Conservation (phyloP, 2,888 invertebrate species). For the Tolmerus cingulatus region DNA sequence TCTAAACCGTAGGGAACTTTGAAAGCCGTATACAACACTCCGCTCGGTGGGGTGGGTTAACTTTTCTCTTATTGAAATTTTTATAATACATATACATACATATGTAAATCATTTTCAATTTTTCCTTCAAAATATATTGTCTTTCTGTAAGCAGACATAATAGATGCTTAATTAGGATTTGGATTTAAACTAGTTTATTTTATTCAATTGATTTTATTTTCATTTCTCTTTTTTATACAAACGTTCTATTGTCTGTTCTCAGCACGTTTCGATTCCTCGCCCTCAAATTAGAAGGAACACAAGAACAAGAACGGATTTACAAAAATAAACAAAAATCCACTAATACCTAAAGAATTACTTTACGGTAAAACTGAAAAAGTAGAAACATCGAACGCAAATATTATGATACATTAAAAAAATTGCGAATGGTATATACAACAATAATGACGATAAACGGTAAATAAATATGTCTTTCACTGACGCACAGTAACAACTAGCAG, state of each 20-base stretch:
- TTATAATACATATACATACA: too few species aligned
- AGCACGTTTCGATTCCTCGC: background rate
- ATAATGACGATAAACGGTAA: slow-evolving; percentile 26
- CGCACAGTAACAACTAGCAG: slow-evolving; percentile 11
- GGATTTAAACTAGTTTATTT: background rate
- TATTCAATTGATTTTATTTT: background rate
- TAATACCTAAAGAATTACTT: slow-evolving; percentile 5
- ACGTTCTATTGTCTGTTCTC: slow-evolving; percentile 34
- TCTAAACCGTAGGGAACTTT: too few species aligned
- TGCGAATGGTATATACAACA: slow-evolving; percentile 28
- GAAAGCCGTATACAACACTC: too few species aligned
- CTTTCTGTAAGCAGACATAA: too few species aligned
- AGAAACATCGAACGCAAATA: background rate
- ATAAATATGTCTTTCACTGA: slow-evolving; percentile 45
- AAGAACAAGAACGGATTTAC: background rate
- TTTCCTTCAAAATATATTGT: background rate
- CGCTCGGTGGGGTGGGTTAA: background rate
- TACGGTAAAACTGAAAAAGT: slow-evolving; percentile 7
- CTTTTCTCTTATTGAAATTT: background rate
- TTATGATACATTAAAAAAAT: slow-evolving; percentile 14
- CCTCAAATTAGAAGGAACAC: background rate
- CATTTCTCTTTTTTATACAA: slow-evolving; percentile 9
- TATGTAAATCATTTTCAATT: background rate
- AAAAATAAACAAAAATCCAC: background rate
- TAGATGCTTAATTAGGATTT: too few species aligned